Base-by-base conservation (phyloP, 1,140 invertebrate genomes). In the Neodiprion pinetum region DNA sequence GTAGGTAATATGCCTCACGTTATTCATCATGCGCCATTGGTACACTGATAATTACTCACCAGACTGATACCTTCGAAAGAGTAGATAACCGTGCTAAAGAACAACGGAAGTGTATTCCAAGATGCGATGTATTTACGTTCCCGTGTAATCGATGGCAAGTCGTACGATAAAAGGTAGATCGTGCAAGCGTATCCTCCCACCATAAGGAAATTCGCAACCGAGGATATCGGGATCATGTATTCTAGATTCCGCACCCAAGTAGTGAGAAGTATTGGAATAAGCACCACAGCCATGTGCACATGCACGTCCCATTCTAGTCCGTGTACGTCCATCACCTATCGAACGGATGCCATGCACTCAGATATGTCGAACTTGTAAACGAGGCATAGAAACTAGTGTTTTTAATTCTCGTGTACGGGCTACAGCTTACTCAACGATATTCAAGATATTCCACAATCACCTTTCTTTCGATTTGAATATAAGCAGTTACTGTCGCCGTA, bases 31-130 rank as follows among this genome's bases (percentile, higher is more conserved):
- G 47, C 10, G 17, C 17, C n/a, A 17, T 61, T 53, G 50, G 50
- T 53, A n/a, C 50, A 61, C 0, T 12, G 11, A 61, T 17, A 67
- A 50, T 21, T 73, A 78, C 88, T 90, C 82, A 95, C 94, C 88
- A 95, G 85, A 66, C 93, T 94, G 73, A 95, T 95, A 74, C 94
- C 94, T 85, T 95, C 94, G 79, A 95, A 95, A 48, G 94, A 93
- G 80, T 94, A 95, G 72, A 95, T 92, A 49, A 93, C 92, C 8
- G 94, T 95, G 67, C 93, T 93, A 79, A 95, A 95, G 83, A 92
- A 96, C 1, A 95, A 86, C 0, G 94, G 93, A 74, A 95, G 78
- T 47, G 90, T 86, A 68, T 88, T 84, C 86, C 90, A 92, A 12
- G 88, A 84, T 0, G 90, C 92, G 23, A 93, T 86, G 77, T 91